Conservation (phyloP, 1,140 invertebrate genomes). For the Babylonia areolata region DNA sequence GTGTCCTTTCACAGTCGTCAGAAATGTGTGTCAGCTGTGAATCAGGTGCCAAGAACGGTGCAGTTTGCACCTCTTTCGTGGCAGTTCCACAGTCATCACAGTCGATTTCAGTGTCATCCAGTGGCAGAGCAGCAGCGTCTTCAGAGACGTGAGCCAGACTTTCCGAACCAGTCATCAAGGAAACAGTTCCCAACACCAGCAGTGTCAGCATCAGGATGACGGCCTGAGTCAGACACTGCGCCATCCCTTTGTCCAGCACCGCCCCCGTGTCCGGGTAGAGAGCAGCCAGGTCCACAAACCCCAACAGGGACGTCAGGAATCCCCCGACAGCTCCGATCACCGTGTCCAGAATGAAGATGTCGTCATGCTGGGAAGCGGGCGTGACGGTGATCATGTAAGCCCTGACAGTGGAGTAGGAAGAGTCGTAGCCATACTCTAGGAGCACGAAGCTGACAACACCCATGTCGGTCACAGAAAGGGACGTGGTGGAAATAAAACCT, state of each 20-base stretch:
- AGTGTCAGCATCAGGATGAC: neutral
- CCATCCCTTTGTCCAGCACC: conserved; percentile 17
- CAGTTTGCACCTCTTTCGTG: neutral
- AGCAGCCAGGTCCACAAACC: conserved; percentile 13
- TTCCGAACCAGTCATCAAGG: conserved; percentile 19
- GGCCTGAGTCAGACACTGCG: conserved; percentile 24
- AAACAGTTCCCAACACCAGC: neutral
- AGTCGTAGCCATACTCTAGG: neutral
- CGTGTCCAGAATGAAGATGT: too few species aligned
- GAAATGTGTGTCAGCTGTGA: neutral
- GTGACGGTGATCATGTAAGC: too few species aligned
- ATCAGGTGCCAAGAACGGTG: neutral
- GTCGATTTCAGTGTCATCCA: neutral
- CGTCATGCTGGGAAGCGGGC: too few species aligned
- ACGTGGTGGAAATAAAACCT: too few species aligned
- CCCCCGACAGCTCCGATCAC: conserved; percentile 22
- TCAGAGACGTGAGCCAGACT: neutral
- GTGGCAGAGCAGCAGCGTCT: neutral
- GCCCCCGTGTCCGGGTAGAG: neutral
- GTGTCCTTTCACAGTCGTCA: neutral
- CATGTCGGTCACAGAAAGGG: neutral
- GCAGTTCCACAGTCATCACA: neutral
- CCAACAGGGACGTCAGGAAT: conserved; percentile 20
- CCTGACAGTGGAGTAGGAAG: too few species aligned
- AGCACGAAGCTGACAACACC: neutral